Evolutionary conservation across 1,140 invertebrate species (phyloP), one percentile per base, ranked within the genome.

Genomic region (Drosophila varians): DNA sequence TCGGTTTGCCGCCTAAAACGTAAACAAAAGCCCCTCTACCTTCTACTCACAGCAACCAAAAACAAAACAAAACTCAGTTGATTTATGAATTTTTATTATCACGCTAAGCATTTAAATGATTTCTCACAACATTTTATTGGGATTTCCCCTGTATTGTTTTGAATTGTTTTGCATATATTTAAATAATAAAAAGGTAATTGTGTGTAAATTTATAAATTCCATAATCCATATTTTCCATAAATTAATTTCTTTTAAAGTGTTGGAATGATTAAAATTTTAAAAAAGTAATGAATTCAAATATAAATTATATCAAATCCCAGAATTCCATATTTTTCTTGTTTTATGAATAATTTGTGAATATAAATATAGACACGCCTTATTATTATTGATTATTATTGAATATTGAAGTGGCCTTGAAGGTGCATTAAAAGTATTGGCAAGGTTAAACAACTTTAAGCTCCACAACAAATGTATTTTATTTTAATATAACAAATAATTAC

Each of bases 21-120:
- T 79, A 79, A 71, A 79, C 71, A 79, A 71, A 38, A 38, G 5
- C 36, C 34, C 4, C 11, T n/a, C n/a, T n/a, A n/a, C n/a, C n/a
- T n/a, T n/a, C n/a, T 38, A 16, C 36, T 16, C 36, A 38, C n/a
- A 38, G 36, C 14, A 38, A 16, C 36, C 12, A 16, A 38, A 38
- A 14, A 38, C 12, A 38, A 38, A 38, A 36, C 2, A 3, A 6
- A 36, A 12, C 14, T 38, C 12, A 5, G 36, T 38, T 38, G 36
- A 38, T 38, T 38, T 12, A 38, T 38, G 36, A 38, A 38, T 38
- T 38, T 38, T 16, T 38, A 16, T 38, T 31, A 31, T 4, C 2
- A 11, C 11, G 28, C 11, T 4, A 31, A 31, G n/a, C n/a, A 31
- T 31, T 31, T 31, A 31, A 31, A 31, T 31, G 3, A 31, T 31